These are phyloP conservation scores for Oxyura jamaicensis DNA, from an alignment of 2,113 vertebrate species.

Conservation along the genomic window DNA sequence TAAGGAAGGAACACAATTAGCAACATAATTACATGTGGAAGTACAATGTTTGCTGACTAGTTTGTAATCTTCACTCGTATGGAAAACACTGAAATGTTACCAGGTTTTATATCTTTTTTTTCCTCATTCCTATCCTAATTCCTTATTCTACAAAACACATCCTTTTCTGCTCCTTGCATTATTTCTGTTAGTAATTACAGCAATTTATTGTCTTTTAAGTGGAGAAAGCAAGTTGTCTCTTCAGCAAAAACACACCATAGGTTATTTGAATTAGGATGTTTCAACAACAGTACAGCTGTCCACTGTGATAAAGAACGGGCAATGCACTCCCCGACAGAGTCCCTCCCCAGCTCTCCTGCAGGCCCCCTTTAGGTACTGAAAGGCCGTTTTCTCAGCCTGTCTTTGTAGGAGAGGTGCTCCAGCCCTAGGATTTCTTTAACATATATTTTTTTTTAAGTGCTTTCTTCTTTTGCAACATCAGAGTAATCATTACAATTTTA, in stretches of 20 bases:
- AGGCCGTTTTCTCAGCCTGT: too few species aligned
- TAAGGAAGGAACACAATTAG: constrained; percentile 19
- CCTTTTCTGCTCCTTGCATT: neutral
- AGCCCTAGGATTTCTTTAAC: neutral
- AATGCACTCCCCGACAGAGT: too few species aligned
- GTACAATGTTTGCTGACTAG: neutral
- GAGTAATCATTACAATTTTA: neutral
- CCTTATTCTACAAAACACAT: neutral
- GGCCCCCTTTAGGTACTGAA: too few species aligned
- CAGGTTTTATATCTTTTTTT: neutral
- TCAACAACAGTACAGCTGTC: constrained; percentile 29
- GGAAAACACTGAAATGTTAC: neutral
- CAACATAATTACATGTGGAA: neutral
- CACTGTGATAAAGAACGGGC: neutral
- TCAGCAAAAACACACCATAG: neutral
- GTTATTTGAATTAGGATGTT: neutral
- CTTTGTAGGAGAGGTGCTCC: too few species aligned
- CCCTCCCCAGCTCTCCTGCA: too few species aligned
- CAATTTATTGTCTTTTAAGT: neutral
- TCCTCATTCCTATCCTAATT: neutral
- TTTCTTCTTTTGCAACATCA: neutral
- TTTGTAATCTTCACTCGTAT: neutral
- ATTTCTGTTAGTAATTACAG: neutral
- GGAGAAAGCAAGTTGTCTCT: neutral
- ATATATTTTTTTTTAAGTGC: neutral